Conservation (phyloP, 1,140 invertebrate species). For the Eueides isabella region DNA sequence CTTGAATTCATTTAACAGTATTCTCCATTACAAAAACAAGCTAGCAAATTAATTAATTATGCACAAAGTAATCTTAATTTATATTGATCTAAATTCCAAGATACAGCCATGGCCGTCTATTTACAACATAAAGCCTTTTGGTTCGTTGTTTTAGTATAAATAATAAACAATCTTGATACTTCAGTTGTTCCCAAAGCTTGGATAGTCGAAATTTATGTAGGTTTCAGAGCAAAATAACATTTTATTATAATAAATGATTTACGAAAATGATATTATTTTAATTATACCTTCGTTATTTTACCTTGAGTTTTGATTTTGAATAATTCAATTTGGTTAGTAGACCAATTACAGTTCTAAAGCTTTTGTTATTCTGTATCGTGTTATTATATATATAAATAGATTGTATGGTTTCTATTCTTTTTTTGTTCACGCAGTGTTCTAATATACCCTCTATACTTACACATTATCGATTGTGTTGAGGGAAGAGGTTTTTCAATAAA, state of each 20-base stretch:
- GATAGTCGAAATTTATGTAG: conserved; percentile 3
- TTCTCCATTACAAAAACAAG: not conserved
- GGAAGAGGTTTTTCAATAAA: too few relatives aligned
- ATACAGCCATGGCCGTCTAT: not conserved
- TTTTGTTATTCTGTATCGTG: not conserved
- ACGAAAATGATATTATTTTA: not conserved
- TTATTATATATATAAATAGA: too few relatives aligned
- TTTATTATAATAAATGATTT: conserved; percentile 7
- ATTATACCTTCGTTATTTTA: not conserved
- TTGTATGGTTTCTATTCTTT: too few relatives aligned
- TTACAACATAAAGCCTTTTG: conserved; percentile 6
- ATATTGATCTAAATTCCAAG: conserved; percentile 2
- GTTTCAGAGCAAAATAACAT: conserved; percentile 8
- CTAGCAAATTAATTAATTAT: not conserved
- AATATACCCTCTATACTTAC: too few relatives aligned
- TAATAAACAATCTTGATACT: conserved; percentile 15
- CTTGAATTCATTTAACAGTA: not conserved
- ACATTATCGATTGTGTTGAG: too few relatives aligned
- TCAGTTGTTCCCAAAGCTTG: conserved; percentile 4
- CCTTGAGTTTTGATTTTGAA: not conserved
- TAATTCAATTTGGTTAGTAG: not conserved
- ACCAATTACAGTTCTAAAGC: not conserved
- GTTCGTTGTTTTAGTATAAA: conserved; percentile 5
- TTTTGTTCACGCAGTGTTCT: too few relatives aligned
- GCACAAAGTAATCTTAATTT: not conserved